Percentiles rank a stretch among this genome's conserved stretches.
Evolutionary conservation across 2,113 vertebrate genomes (phyloP).

Genomic region (Actinemys pallida): DNA sequence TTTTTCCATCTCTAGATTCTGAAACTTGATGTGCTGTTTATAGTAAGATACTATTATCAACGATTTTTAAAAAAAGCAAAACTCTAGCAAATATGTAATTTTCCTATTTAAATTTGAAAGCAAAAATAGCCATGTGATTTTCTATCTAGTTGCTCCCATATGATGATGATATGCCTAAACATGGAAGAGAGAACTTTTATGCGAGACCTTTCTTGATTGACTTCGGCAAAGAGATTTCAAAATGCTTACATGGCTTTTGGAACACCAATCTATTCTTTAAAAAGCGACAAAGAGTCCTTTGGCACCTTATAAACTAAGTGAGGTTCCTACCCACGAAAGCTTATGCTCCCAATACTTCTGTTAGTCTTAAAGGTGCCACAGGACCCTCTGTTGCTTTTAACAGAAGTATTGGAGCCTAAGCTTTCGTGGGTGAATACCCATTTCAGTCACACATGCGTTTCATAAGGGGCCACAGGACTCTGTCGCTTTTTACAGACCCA

Average conservation of each 20-base stretch:
- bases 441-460: too few relatives aligned
- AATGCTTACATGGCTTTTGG: neutral
- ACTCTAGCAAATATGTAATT: neutral
- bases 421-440: too few relatives aligned
- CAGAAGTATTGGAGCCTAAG: too few relatives aligned
- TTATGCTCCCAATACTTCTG: too few relatives aligned
- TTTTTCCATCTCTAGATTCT: neutral
- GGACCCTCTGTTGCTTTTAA: too few relatives aligned
- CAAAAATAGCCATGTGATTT: neutral
- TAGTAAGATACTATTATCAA: neutral
- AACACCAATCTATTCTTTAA: neutral
- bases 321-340: too few relatives aligned
- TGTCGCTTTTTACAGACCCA: too few relatives aligned
- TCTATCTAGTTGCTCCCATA: neutral
- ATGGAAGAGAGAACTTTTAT: neutral
- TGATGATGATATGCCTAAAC: neutral
- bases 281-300: too few relatives aligned
- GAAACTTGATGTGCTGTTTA: neutral
- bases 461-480: too few relatives aligned
- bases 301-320: too few relatives aligned
- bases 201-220: neutral
- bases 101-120: neutral
- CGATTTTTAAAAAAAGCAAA: neutral
- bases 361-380: too few relatives aligned
- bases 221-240: neutral